A percentile compares a stretch with the other conserved stretches of the same genome.
phyloP scores from a whole-genome alignment of 2,797 vertebrate species.

The Ambastaia sidthimunki region DNA sequence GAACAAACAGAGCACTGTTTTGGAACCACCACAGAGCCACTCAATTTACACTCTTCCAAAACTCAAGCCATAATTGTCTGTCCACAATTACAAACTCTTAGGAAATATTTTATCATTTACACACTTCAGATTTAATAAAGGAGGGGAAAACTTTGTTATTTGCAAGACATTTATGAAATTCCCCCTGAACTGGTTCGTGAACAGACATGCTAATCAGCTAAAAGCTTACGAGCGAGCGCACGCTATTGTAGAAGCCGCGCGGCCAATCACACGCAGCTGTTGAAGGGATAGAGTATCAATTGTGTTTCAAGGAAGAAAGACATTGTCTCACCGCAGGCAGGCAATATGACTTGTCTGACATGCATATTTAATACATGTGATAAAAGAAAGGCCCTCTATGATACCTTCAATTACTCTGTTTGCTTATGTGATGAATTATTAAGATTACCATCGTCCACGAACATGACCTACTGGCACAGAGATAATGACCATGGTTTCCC shows the following conservation, averaged over 20 bases:
- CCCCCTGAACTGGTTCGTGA: neutral
- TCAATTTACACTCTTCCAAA: too few species aligned
- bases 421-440: constrained; percentile 70
- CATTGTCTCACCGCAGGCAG: constrained; percentile 64
- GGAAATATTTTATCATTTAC: too few species aligned
- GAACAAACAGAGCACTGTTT: too few species aligned
- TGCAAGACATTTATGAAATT: neutral
- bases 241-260: neutral
- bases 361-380: constrained; percentile 74
- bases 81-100: too few species aligned
- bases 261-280: constrained; percentile 22
- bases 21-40: too few species aligned
- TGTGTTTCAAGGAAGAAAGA: constrained; percentile 58
- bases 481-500: constrained; percentile 51
- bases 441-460: constrained; percentile 61
- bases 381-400: constrained; percentile 37
- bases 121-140: constrained; percentile 1
- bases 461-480: constrained; percentile 70
- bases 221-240: constrained; percentile 27
- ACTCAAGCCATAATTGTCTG: too few species aligned
- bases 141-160: neutral
- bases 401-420: constrained; percentile 57
- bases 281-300: constrained; percentile 44
- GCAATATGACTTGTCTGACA: constrained; percentile 68
- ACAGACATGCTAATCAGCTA: constrained; percentile 17